phyloP scores from a whole-genome alignment of 2,797 vertebrate species.

The Microchirus variegatus region DNA sequence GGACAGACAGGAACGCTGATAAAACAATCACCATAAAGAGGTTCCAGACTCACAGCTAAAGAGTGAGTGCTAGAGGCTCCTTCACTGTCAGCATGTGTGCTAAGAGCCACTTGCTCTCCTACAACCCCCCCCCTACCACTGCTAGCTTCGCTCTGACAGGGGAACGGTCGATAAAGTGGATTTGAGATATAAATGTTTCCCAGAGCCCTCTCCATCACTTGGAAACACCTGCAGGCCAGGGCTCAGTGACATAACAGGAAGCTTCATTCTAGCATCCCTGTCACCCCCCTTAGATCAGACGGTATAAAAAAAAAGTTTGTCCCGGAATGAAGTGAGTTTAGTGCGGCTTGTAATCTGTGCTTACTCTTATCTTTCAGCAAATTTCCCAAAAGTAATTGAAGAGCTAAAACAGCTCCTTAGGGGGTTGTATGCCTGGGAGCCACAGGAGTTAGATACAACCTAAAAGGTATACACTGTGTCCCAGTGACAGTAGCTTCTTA shows the following conservation, averaged over 20 bases:
- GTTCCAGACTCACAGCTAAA: slow-evolving; percentile 73
- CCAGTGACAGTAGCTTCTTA: slow-evolving; percentile 33
- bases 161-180: slow-evolving; percentile 80
- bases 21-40: slow-evolving; percentile 84
- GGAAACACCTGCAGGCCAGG: slow-evolving; percentile 67
- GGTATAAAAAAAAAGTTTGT: slow-evolving; percentile 34
- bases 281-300: slow-evolving; percentile 39
- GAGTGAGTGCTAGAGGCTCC: slow-evolving; percentile 64
- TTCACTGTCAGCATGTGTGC: slow-evolving; percentile 66
- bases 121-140: slow-evolving; percentile 34
- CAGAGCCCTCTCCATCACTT: slow-evolving; percentile 76
- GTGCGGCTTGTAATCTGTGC: slow-evolving; percentile 45
- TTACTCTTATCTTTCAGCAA: slow-evolving; percentile 58
- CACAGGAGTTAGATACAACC: slow-evolving; percentile 55
- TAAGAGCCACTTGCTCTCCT: slow-evolving; percentile 67
- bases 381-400: slow-evolving; percentile 56
- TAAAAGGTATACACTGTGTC: slow-evolving; percentile 38
- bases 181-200: slow-evolving; percentile 83
- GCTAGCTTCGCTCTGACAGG: slow-evolving; percentile 62
- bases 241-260: slow-evolving; percentile 57
- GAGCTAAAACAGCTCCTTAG: slow-evolving; percentile 45
- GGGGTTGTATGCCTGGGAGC: slow-evolving; percentile 40
- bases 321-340: slow-evolving; percentile 4
- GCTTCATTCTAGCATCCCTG: slow-evolving; percentile 38
- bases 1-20: slow-evolving; percentile 78